Evolutionary conservation across 2,113 vertebrate species (phyloP), one percentile per base, ranked within the genome.

Genomic region (Emydocephalus ijimae): DNA sequence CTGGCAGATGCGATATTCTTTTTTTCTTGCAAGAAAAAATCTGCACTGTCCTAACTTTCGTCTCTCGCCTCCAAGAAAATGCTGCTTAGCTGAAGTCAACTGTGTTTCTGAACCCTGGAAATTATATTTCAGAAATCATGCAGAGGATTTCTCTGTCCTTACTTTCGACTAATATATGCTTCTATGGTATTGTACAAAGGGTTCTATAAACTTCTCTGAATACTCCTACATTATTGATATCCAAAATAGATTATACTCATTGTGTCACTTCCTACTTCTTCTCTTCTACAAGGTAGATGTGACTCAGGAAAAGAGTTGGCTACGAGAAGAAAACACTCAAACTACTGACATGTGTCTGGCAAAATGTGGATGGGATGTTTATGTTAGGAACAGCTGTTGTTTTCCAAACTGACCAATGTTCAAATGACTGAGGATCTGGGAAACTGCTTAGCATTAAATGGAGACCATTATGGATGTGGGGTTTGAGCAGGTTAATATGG

Each of bases 371-470:
- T 39, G 91, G 48, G 24, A 23, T 59, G 6, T 18, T 57, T 15
- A 0, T 90, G 89, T 61, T 43, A 81, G 21, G 18, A 93, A 92
- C 91, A 95, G 95, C 93, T 95, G 91, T 61, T 95, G 92, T 95
- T 96, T 96, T 94, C 24, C 89, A 85, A 94, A 64, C 91, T 3
- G 57, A 0, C 3, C 55, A 86, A 61, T 56, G 92, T 92, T 81
- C 91, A 92, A 94, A 92, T 88, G 45, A 88, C 93, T 85, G 0
- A 9, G 91, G 87, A 94, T 92, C 43, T n/a, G 0, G 2, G 85
- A 74, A 85, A 26, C 91, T 92, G 87, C 34, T 0, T 8, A 93
- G 90, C 21, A 2, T 91, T 89, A 95, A 96, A 97, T 50, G 95
- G 0, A 0, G 61, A 52, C 56, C 64, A 92, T 88, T 85, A 93